phyloP scores from a whole-genome alignment of 2,113 vertebrate species.

The Odocoileus hemionus region DNA sequence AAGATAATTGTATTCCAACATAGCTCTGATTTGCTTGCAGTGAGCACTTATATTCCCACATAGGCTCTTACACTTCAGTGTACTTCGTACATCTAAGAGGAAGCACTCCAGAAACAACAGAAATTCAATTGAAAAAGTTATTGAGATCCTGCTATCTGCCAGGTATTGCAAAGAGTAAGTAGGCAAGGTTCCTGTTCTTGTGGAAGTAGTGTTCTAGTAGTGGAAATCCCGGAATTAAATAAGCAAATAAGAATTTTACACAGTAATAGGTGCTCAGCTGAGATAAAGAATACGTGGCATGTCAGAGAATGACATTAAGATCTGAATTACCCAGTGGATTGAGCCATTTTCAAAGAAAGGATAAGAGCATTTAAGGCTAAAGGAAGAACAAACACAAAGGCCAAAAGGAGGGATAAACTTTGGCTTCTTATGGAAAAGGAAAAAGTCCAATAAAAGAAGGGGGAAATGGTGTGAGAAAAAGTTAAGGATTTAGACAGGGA shows the following conservation, averaged over 20 bases:
- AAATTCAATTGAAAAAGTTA: not conserved
- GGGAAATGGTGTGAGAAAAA: not conserved
- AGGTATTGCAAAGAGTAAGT: not conserved
- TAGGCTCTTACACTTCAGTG: not conserved
- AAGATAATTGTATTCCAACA: not conserved
- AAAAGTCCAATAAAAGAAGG: not conserved
- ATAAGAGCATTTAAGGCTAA: not conserved
- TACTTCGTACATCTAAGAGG: not conserved
- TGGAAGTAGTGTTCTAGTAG: not conserved
- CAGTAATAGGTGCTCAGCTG: not conserved
- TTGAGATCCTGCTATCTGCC: not conserved
- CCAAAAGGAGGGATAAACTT: not conserved
- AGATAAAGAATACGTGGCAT: not conserved
- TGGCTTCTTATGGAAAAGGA: not conserved
- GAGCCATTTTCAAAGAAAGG: not conserved
- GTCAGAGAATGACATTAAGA: not conserved
- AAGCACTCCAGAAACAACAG: not conserved
- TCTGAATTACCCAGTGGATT: not conserved
- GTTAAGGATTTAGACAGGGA: not conserved
- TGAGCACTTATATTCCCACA: not conserved
- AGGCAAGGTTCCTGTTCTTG: not conserved
- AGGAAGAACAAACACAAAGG: not conserved
- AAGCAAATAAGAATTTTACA: not conserved
- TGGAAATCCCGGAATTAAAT: not conserved
- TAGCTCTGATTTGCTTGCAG: slow-evolving; percentile 2